Evolutionary conservation across 2,888 invertebrate species (phyloP).

Genomic region (Halictus ligatus): DNA sequence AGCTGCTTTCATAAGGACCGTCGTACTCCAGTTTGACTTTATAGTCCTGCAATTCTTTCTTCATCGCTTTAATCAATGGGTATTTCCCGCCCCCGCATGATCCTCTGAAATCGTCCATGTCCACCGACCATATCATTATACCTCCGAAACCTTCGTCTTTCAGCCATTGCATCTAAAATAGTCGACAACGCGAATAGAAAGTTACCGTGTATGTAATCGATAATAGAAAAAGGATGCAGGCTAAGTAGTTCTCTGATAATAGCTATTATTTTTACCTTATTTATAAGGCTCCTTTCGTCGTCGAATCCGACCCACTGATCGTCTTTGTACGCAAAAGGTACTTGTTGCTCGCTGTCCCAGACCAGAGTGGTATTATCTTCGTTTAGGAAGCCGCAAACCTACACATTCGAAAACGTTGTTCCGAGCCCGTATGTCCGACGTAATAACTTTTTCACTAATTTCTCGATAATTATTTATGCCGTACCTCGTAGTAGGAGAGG

Average conservation of each 20-base stretch:
- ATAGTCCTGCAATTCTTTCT: conserved; percentile 93
- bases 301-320: conserved; percentile 98
- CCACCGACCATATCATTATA: conserved; percentile 98
- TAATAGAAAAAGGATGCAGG: too few relatives aligned
- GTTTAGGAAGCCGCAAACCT: conserved; percentile 95
- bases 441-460: background rate
- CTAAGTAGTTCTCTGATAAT: too few relatives aligned
- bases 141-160: conserved; percentile 97
- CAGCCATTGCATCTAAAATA: conserved; percentile 93
- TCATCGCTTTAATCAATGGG: conserved; percentile 94
- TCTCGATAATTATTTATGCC: background rate
- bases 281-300: conserved; percentile 95
- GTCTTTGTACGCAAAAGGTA: conserved; percentile 95
- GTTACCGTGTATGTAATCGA: too few relatives aligned
- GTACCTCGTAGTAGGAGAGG: conserved; percentile 96
- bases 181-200: background rate
- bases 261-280: conserved; percentile 88
- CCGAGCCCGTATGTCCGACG: background rate
- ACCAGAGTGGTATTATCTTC: conserved; percentile 96
- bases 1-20: conserved; percentile 93
- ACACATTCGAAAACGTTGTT: conserved; percentile 21
- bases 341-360: conserved; percentile 98
- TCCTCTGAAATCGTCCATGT: conserved; percentile 97
- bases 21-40: conserved; percentile 93
- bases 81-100: conserved; percentile 96